Evolutionary conservation across 2,888 invertebrate genomes (phyloP), one percentile per base, ranked within the genome.

Genomic region (Nomada lathburiana): DNA sequence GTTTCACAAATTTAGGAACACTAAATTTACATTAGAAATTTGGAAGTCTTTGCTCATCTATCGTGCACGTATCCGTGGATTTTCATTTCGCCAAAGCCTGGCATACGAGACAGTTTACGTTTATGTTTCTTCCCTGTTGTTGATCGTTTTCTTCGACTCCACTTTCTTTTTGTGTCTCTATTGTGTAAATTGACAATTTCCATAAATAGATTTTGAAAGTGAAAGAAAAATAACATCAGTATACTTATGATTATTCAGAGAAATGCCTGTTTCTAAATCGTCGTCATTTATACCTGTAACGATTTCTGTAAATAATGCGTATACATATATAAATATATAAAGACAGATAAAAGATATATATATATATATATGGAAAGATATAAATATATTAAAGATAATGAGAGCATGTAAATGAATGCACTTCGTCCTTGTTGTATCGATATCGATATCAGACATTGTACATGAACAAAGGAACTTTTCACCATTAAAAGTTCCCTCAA

Each of bases 301-400:
- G 77, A 83, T 75, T 77, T 82, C 80, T 86, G 86, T 84, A 86
- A 85, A 86, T 86, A 86, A 83, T 85, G 68, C 65, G 55, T 85
- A 85, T 79, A 83, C 63, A 85, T 82, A 78, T 76, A 82, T 77
- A 83, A 64, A 85, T 86, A 75, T 36, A 36, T 36, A 36, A 7
- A 36, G 36, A 36, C 47, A 64, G 26, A 80, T 50, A 83, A 73
- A 72, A 70, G 64, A 82, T 77, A 80, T 80, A 77, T 68, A 83
- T 75, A 77, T 55, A 42, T n/a, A 71, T 50, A 76, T 68, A 73
- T 36, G 7, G 5, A 36, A 36, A 36, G 5, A 36, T 36, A 36
- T 36, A 36, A 36, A 36, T 36, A 36, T 36, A 36, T 36, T 20
- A 65, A 42, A 72, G 29, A 64, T 44, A 50, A 72, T 52, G 69